Evolutionary conservation across 2,113 vertebrate genomes (phyloP), one percentile per base, ranked within the genome.

Genomic region (Callithrix jacchus): DNA sequence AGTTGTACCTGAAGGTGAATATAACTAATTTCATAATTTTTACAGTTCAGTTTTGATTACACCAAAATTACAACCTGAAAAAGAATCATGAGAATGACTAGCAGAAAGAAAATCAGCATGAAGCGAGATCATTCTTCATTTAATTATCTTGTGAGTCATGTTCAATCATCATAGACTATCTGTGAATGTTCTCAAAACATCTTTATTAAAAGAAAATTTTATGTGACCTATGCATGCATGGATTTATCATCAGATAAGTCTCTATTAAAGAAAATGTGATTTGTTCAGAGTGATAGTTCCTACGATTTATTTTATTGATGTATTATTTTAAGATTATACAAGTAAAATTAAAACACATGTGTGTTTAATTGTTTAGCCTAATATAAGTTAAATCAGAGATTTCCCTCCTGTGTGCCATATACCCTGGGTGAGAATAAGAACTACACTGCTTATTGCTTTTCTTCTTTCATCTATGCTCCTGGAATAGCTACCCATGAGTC

Each of bases 401-500:
- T 30, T 91, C 6, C 47, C 21, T 83, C 49, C 79, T 74, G 6
- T 16, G 8, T 13, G 35, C 23, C 10, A 0, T 79, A 23, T 11
- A 45, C 45, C 35, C 40, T 37, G 54, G 79, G 21, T 91, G 68
- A 87, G 66, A 91, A 45, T 66, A 58, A 85, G 89, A 81, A 88
- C 40, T 54, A 37, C 30, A 8, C n/a, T 64, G n/a, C 21, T 76
- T 82, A 32, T 56, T 85, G 35, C 64, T 86, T 87, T 76, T 82
- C 42, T 89, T 82, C n/a, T 89, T 95, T 76, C 30, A 25, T 87
- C 56, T 47, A 0, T 89, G 70, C 20, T 94, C 61, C 92, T 89
- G 12, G 70, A 97, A 81, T 49, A 94, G 80, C 89, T 73, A 47
- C 94, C 96, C 87, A 61, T 54, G 96, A 94, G 96, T 96, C 94